Evolutionary conservation across 2,797 vertebrate species (phyloP).

Genomic region (Kryptopterus vitreolus): DNA sequence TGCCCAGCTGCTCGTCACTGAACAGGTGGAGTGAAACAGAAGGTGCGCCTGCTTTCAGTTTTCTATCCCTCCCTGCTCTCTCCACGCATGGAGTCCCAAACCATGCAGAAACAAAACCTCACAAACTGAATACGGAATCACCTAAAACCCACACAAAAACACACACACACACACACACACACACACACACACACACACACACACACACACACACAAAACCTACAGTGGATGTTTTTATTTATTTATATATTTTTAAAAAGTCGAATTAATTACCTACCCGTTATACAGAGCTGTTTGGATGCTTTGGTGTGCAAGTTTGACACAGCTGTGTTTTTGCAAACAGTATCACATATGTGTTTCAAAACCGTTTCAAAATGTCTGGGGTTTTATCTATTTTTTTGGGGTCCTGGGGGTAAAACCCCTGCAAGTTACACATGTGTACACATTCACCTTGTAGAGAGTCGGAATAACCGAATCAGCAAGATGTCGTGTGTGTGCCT

Average conservation of each 20-base stretch:
- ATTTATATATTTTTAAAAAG: no score
- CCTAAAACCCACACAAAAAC: no score
- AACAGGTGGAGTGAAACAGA: constrained; percentile 59
- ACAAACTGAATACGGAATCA: neutral
- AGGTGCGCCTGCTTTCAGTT: constrained; percentile 46
- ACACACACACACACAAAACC: no score
- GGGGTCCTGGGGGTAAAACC: neutral
- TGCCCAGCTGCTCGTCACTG: constrained; percentile 51
- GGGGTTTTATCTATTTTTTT: neutral
- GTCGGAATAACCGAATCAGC: neutral
- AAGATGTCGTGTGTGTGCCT: neutral
- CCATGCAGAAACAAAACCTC: constrained; percentile 41
- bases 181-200: no score
- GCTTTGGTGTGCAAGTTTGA: constrained; percentile 25
- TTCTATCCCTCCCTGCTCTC: constrained; percentile 43
- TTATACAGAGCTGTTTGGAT: constrained; percentile 24
- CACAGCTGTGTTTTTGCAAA: constrained; percentile 29
- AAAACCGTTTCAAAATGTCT: neutral
- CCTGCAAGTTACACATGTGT: neutral
- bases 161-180: no score
- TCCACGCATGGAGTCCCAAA: constrained; percentile 37
- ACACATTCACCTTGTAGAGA: neutral
- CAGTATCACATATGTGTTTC: neutral
- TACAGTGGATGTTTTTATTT: no score
- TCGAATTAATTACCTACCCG: constrained; percentile 32